A percentile compares a stretch with the other conserved stretches of the same genome.
Evolutionary conservation across 2,113 vertebrate genomes (phyloP).

Genomic region (Alaudala cheleensis): DNA sequence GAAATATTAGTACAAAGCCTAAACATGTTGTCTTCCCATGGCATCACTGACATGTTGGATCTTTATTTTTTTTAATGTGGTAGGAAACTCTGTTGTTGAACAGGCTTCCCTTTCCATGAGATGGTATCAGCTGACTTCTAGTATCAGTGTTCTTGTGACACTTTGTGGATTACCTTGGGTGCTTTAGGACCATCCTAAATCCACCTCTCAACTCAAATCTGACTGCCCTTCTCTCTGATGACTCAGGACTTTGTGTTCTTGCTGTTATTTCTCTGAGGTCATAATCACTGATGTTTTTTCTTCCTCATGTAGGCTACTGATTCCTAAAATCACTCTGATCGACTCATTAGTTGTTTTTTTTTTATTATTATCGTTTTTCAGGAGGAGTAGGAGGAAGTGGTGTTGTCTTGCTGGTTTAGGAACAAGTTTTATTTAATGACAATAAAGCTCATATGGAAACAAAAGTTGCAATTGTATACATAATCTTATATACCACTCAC

Average conservation of each 20-base stretch:
- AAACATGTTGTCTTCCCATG: not conserved
- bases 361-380: not conserved
- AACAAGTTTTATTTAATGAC: not conserved
- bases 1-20: not conserved
- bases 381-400: accelerated
- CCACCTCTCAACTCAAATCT: not conserved
- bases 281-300: not conserved
- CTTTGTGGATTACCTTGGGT: not conserved
- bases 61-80: not conserved
- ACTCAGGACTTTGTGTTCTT: not conserved
- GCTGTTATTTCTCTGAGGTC: not conserved
- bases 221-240: not conserved
- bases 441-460: not conserved
- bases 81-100: not conserved
- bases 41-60: too few species aligned
- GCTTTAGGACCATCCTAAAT: not conserved
- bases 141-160: not conserved
- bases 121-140: not conserved
- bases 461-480: not conserved
- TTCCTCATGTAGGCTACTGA: accelerated
- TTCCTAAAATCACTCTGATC: not conserved
- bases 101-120: not conserved
- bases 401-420: not conserved
- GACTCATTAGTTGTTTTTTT: not conserved
- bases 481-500: not conserved